Base-by-base conservation (phyloP, 1,140 invertebrate genomes). In the Megathymus violae region DNA sequence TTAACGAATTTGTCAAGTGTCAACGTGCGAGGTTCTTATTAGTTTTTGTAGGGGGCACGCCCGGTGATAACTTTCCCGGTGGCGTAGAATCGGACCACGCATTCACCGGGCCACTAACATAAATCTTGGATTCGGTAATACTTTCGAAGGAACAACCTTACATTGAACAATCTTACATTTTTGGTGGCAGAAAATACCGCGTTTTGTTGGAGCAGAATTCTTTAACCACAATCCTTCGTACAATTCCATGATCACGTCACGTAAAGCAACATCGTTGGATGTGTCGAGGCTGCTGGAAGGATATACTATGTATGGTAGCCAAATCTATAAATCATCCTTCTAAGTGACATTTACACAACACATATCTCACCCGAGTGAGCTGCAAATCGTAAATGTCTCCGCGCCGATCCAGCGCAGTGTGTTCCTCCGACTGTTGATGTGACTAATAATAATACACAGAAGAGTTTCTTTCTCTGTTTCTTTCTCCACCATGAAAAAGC, bases 1-100 rank as follows among this genome's bases (percentile, higher is more conserved):
- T 83, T 85, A 83, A 83, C 82, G 80, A 86, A 88, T 88, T 88
- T 88, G 85, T 88, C 85, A 86, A 82, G 72, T 83, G 83, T 85
- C 85, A 86, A 60, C 73, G 69, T 61, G 60, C 41, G 63, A 62
- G 69, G 73, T 59, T 78, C 73, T 85, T 87, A 87, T 84, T 85
- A 82, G 77, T 82, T 85, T 79, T 78, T 72, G 71, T 59, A 41
- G 46, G 65, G 74, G 48, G 25, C 52, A 56, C 13, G 46, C 41
- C n/a, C 41, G 41, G 44, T 68, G 59, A 68, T 59, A 50, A 50
- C 62, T 62, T 62, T 47, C 59, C 60, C 64, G 41, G 59, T 62
- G 51, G 46, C 16, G 40, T 34, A n/a, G 14, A 43, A 10, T 44
- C 40, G 22, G 41, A 46, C 41, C 1, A n/a, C 14, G 16, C 38